phyloP scores from a whole-genome alignment of 2,888 invertebrate species.

The Leptura quadrifasciata region DNA sequence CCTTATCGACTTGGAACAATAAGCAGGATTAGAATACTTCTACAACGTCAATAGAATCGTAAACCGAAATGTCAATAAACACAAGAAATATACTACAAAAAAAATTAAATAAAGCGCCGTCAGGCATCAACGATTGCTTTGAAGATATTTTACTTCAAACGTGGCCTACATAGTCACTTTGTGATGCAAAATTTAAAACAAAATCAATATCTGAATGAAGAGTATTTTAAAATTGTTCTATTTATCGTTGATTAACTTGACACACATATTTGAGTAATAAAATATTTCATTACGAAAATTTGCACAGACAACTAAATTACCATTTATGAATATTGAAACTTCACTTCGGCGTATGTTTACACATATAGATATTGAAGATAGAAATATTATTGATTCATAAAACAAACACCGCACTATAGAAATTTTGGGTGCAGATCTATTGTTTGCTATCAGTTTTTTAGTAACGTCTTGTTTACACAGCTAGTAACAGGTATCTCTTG shows the following conservation, averaged over 20 bases:
- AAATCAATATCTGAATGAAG: background rate
- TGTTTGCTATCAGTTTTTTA: no score
- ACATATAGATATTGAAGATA: no score
- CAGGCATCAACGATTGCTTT: constrained; percentile 25
- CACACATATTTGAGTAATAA: background rate
- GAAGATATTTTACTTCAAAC: constrained; percentile 28
- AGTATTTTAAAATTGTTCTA: constrained; percentile 2
- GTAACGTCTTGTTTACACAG: no score
- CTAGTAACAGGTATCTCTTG: no score
- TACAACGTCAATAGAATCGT: constrained; percentile 11
- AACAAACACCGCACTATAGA: no score
- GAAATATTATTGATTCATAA: no score
- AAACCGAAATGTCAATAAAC: constrained; percentile 28
- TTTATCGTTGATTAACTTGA: constrained; percentile 1
- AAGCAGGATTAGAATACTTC: constrained; percentile 10
- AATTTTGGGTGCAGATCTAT: no score
- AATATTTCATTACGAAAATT: background rate
- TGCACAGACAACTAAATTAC: no score
- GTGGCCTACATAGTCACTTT: constrained; percentile 23
- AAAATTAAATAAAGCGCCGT: constrained; percentile 28
- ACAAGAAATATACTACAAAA: constrained; percentile 24
- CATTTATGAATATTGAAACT: no score
- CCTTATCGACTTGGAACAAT: constrained; percentile 2
- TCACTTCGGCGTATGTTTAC: no score
- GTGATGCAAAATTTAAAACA: constrained; percentile 1